Percentiles rank a stretch among this genome's conserved stretches.
Conservation (phyloP, 2,113 vertebrate species). For the Vicugna pacos region DNA sequence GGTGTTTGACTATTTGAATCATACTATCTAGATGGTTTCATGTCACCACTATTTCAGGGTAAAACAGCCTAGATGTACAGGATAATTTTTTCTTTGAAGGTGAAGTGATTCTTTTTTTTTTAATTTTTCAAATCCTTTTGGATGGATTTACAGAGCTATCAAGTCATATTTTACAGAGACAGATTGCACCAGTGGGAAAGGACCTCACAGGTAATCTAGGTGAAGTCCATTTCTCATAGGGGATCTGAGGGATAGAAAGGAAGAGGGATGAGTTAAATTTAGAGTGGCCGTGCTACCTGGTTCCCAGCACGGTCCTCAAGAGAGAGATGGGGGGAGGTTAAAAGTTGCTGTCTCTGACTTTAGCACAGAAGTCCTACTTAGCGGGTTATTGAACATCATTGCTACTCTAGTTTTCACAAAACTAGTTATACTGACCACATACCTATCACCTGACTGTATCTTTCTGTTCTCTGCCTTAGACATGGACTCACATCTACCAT, state of each 20-base stretch:
- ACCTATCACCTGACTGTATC: not conserved
- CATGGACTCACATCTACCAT: not conserved
- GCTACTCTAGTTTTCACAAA: not conserved
- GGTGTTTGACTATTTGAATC: not conserved
- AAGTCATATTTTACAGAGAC: not conserved
- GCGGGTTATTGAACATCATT: not conserved
- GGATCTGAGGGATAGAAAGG: not conserved
- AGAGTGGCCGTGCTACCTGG: not conserved
- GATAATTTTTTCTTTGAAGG: not conserved
- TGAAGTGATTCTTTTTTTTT: not conserved
- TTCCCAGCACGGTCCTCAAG: not conserved
- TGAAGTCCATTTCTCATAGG: not conserved
- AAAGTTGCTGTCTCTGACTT: not conserved
- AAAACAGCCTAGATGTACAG: not conserved
- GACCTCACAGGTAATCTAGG: not conserved
- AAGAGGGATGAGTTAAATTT: not conserved
- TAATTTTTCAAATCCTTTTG: not conserved
- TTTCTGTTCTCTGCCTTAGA: not conserved
- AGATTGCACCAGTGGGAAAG: not conserved
- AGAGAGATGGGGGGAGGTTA: not conserved
- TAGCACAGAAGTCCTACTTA: not conserved
- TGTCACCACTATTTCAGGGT: not conserved
- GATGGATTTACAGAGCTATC: not conserved
- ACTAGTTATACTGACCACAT: not conserved
- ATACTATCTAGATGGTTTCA: not conserved